Percentiles rank a stretch among this genome's conserved stretches.
Evolutionary conservation across 2,113 vertebrate genomes (phyloP).

Genomic region (Pseudorhombus dupliciocellatus): DNA sequence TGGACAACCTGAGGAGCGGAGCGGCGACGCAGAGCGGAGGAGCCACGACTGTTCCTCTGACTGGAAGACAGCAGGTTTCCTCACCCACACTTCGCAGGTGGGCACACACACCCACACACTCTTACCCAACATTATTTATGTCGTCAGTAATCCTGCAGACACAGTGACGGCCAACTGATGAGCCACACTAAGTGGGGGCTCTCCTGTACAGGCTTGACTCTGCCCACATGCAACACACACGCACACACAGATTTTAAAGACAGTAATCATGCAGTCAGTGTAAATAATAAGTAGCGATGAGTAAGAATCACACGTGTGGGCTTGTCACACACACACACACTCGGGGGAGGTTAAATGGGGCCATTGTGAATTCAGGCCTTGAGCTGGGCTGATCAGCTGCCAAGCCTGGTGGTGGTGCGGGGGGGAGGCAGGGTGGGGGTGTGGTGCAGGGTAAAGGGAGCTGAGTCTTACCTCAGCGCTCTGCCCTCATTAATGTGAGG

Average conservation of each 20-base stretch:
- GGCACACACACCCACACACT: conserved; percentile 18
- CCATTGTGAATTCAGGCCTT: conserved; percentile 65
- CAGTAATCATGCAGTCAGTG: conserved; percentile 42
- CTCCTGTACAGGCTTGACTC: conserved; percentile 52
- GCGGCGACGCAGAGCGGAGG: conserved; percentile 80
- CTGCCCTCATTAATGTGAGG: conserved; percentile 72
- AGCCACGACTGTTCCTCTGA: conserved; percentile 80
- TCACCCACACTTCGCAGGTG: conserved; percentile 97
- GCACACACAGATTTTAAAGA: conserved; percentile 25
- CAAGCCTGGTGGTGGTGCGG: conserved; percentile 60
- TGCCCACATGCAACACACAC: conserved; percentile 1
- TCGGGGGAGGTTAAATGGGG: conserved; percentile 57
- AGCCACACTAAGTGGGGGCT: conserved; percentile 22
- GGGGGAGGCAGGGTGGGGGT: conserved; percentile 47
- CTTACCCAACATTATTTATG: not conserved
- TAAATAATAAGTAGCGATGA: conserved; percentile 54
- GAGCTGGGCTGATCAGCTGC: conserved; percentile 63
- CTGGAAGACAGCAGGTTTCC: conserved; percentile 91
- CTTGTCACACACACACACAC: conserved; percentile 42
- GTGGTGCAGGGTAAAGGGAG: conserved; percentile 56
- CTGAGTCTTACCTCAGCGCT: conserved; percentile 64
- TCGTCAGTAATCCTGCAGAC: conserved; percentile 27
- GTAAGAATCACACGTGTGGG: conserved; percentile 58
- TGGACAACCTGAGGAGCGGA: conserved; percentile 87
- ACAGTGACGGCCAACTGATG: conserved; percentile 14